Conservation (phyloP, 2,113 vertebrate species). For the Albula goreensis region DNA sequence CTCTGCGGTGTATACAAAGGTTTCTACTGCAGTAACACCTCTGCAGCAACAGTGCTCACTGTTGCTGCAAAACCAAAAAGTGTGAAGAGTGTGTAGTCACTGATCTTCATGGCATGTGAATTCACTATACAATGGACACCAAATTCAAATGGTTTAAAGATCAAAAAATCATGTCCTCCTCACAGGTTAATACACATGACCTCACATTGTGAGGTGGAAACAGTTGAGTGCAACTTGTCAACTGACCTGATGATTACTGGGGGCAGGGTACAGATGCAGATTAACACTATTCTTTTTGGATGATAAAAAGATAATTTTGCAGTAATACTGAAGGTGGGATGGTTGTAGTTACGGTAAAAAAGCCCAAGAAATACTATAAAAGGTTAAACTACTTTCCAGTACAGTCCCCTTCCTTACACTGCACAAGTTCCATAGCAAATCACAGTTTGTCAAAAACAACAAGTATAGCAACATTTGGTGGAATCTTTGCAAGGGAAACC, state of each 20-base stretch:
- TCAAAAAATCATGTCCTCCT: neutral
- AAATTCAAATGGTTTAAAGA: neutral
- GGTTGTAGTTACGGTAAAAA: neutral
- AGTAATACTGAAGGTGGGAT: conserved; percentile 8
- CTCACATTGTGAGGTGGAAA: neutral
- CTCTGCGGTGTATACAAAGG: neutral
- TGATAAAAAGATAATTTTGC: neutral
- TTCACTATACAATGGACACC: too few relatives aligned
- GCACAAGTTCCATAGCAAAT: neutral
- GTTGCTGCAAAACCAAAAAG: too few relatives aligned
- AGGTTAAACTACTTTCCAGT: neutral
- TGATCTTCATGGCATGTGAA: too few relatives aligned
- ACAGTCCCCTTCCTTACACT: neutral
- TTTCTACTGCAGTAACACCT: conserved; percentile 17
- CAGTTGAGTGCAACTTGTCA: conserved; percentile 20
- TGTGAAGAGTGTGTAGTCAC: too few relatives aligned
- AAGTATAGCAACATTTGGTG: neutral
- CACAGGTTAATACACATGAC: neutral
- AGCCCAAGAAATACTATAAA: neutral
- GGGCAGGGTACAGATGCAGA: neutral
- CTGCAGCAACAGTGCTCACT: neutral
- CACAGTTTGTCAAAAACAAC: neutral
- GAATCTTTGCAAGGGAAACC: neutral
- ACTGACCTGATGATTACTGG: neutral
- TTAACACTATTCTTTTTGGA: conserved; percentile 27